Conservation (phyloP, 2,113 vertebrate genomes). For the Euleptes europaea region DNA sequence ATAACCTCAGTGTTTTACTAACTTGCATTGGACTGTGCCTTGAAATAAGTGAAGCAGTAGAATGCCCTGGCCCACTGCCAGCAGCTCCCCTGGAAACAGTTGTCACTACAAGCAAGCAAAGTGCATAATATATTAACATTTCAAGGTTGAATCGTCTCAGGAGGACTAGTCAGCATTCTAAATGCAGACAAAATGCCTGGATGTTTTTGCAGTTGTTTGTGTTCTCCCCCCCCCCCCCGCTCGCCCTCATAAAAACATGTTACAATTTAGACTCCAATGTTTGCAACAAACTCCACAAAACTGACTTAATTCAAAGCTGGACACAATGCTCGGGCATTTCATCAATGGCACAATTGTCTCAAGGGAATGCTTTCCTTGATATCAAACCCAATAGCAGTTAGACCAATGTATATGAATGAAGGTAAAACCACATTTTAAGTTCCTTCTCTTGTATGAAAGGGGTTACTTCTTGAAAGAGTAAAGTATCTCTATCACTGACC, state of each 20-base stretch:
- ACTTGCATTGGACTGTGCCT: conserved; percentile 47
- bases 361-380: not conserved
- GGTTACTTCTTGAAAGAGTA: not conserved
- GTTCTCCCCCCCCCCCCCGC: fast-evolving
- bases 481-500: not conserved
- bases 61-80: conserved; percentile 39
- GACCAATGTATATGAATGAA: too few relatives aligned
- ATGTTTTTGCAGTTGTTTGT: not conserved
- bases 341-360: not conserved
- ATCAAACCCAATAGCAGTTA: too few relatives aligned
- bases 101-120: conserved; percentile 13
- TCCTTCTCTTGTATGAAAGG: not conserved
- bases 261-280: not conserved
- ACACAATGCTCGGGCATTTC: not conserved
- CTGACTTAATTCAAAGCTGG: not conserved
- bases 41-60: conserved; percentile 48
- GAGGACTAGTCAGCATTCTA: not conserved
- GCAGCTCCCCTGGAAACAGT: conserved; percentile 39
- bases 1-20: conserved; percentile 31
- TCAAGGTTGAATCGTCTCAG: conserved; percentile 55
- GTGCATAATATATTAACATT: conserved; percentile 3
- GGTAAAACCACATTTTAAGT: not conserved
- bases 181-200: not conserved
- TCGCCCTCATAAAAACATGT: not conserved
- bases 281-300: not conserved